phyloP scores from a whole-genome alignment of 2,113 vertebrate genomes.

The Vidua chalybeata region DNA sequence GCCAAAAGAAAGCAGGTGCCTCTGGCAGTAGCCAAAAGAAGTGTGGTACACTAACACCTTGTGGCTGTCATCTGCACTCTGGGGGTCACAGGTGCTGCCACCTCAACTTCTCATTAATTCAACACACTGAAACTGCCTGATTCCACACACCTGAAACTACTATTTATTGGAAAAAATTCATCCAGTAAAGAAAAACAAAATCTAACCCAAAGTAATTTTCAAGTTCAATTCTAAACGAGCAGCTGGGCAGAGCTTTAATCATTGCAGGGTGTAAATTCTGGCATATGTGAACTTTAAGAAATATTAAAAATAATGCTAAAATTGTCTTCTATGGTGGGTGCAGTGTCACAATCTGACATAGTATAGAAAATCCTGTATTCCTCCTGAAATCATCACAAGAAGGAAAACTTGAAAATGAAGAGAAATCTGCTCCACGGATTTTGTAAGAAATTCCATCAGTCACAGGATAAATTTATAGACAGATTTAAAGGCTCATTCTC shows the following conservation, averaged over 20 bases:
- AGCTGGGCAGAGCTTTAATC: not conserved
- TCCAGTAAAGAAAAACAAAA: not conserved
- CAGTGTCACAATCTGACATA: not conserved
- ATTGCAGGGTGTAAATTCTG: not conserved
- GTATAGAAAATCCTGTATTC: not conserved
- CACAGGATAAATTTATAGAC: not conserved
- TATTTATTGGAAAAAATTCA: not conserved
- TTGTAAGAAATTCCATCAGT: not conserved
- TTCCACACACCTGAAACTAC: not conserved
- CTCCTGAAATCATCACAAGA: not conserved
- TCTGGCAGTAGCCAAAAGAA: not conserved
- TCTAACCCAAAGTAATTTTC: not conserved
- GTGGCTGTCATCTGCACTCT: not conserved
- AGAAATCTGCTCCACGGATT: not conserved
- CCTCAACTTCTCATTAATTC: not conserved
- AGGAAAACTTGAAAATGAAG: not conserved
- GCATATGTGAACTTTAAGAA: not conserved
- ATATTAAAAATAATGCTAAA: constrained; percentile 3
- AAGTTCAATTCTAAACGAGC: not conserved
- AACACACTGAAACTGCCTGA: not conserved
- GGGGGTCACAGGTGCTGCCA: not conserved
- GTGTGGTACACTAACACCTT: not conserved
- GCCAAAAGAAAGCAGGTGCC: not conserved
- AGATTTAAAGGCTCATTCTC: not conserved
- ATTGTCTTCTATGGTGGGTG: not conserved